Conservation (phyloP, 2,888 invertebrate species). For the Pachliopta kotzebuea region DNA sequence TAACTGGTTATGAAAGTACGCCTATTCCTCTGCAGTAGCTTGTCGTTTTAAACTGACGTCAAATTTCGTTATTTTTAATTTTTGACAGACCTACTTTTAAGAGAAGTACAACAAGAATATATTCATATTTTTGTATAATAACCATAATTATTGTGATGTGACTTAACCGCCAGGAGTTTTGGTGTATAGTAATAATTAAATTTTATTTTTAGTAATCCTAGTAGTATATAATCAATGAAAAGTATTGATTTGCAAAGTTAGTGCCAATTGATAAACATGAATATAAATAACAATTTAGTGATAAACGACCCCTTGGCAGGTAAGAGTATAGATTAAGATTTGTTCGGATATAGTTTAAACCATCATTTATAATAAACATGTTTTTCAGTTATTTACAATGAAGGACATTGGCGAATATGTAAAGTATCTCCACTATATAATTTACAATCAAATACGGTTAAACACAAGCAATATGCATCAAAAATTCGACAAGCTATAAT, state of each 20-base stretch:
- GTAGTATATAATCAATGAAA: too few species aligned
- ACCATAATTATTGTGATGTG: too few species aligned
- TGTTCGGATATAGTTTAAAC: not conserved
- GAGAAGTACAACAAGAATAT: not conserved
- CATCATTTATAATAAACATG: not conserved
- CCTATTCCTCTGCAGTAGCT: not conserved
- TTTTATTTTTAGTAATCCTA: too few species aligned
- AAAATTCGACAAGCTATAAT: conserved; percentile 64
- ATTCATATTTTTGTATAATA: too few species aligned
- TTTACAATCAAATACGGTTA: conserved; percentile 54
- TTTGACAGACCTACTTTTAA: not conserved
- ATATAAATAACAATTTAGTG: conserved; percentile 17
- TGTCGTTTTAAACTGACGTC: not conserved
- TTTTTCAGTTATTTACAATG: conserved; percentile 63
- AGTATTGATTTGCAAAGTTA: not conserved
- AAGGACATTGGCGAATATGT: conserved; percentile 60
- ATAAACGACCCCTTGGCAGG: conserved; percentile 44
- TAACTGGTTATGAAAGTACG: not conserved
- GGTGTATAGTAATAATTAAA: too few species aligned
- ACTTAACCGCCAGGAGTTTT: too few species aligned
- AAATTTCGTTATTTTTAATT: not conserved
- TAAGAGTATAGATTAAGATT: conserved; percentile 26
- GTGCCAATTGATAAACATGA: not conserved
- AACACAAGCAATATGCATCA: conserved; percentile 66
- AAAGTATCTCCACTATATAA: conserved; percentile 66